These are phyloP conservation scores for Solea senegalensis DNA, from an alignment of 2,113 vertebrate genomes.

Conservation along the genomic window DNA sequence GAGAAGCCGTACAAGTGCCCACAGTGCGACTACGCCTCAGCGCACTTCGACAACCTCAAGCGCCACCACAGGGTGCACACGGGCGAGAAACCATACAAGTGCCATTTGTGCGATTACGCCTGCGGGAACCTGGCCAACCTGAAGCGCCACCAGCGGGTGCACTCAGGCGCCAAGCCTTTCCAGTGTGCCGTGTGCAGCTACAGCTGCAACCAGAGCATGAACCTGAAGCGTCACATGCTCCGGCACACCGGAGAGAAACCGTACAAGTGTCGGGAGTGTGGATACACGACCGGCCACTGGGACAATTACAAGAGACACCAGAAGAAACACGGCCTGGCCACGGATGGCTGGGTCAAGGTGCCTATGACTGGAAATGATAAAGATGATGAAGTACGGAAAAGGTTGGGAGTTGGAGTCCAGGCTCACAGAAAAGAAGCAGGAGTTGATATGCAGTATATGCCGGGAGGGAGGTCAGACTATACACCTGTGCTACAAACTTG, in stretches of 20 bases:
- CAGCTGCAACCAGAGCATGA: constrained; percentile 99
- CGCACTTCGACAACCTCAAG: constrained; percentile 98
- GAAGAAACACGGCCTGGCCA: constrained; percentile 91
- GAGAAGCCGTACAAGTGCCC: constrained; percentile 97
- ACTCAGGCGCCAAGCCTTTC: constrained; percentile 96
- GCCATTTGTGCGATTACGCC: constrained; percentile 92
- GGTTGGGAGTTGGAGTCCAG: constrained; percentile 50
- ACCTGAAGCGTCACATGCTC: constrained; percentile 98
- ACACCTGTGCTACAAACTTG: constrained; percentile 70
- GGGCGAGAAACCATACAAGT: constrained; percentile 93
- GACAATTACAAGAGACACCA: constrained; percentile 99
- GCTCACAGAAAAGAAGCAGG: constrained; percentile 55
- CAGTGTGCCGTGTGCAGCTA: constrained; percentile 94
- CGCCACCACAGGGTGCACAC: constrained; percentile 94
- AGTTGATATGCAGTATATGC: constrained; percentile 66
- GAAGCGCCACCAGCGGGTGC: constrained; percentile 95
- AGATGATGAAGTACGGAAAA: constrained; percentile 59
- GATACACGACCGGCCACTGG: constrained; percentile 98
- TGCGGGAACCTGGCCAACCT: constrained; percentile 98
- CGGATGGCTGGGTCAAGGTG: constrained; percentile 87
- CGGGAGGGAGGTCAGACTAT: constrained; percentile 53
- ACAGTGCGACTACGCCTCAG: constrained; percentile 93
- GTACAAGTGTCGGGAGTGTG: constrained; percentile 91
- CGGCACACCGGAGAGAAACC: constrained; percentile 96
- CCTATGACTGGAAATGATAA: constrained; percentile 64